Percentiles rank a stretch among this genome's conserved stretches.
These are phyloP conservation scores for Corythornis leucogaster DNA, from an alignment of 2,797 vertebrate species.

Conservation along the genomic window DNA sequence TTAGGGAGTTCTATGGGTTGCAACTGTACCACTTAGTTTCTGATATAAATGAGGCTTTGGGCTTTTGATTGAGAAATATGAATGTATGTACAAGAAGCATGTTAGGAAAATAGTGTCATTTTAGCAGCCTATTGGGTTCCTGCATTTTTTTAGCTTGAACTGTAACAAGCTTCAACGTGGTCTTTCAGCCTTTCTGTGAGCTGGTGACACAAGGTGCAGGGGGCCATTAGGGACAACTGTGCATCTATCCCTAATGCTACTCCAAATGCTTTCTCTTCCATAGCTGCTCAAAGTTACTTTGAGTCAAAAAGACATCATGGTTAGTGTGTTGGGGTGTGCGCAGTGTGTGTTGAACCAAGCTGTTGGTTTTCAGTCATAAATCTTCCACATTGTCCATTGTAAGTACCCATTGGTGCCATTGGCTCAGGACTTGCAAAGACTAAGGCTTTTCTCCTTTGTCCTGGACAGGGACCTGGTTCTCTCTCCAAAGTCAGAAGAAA, in stretches of 20 bases:
- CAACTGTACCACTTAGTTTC: background rate
- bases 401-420: background rate
- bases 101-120: background rate
- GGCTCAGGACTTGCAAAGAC: background rate
- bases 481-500: background rate
- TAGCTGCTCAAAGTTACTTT: background rate
- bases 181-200: background rate
- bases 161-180: background rate
- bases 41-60: background rate
- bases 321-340: background rate
- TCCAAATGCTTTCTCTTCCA: background rate
- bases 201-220: background rate
- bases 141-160: background rate
- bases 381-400: background rate
- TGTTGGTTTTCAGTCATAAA: background rate
- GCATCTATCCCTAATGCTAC: background rate
- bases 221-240: background rate
- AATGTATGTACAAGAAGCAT: background rate
- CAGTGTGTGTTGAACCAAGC: background rate
- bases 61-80: background rate
- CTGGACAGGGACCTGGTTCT: background rate
- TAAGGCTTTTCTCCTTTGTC: background rate
- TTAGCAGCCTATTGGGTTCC: background rate
- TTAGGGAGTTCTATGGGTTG: conserved; percentile 8
- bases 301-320: background rate